phyloP scores from a whole-genome alignment of 2,797 vertebrate species.

The Halcyon chelicuti region DNA sequence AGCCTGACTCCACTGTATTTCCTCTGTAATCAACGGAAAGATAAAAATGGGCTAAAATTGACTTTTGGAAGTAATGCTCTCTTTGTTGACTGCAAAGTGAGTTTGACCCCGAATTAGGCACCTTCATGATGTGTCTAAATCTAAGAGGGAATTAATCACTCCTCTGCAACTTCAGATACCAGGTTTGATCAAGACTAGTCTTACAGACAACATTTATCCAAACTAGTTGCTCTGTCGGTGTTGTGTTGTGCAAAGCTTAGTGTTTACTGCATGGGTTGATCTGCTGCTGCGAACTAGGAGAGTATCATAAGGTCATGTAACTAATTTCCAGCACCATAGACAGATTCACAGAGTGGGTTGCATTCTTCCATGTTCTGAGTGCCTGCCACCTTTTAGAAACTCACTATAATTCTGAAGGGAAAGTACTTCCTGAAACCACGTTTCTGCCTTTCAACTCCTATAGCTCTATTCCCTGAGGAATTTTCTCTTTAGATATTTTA shows the following conservation, averaged over 20 bases:
- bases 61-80: constrained; percentile 4
- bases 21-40: background rate
- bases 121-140: background rate
- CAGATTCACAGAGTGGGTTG: background rate
- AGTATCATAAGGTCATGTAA: background rate
- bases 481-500: background rate
- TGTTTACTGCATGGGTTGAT: background rate
- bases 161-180: background rate
- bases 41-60: constrained; percentile 1
- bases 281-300: background rate
- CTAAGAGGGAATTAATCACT: background rate
- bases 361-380: background rate
- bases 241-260: background rate
- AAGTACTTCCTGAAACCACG: background rate
- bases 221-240: background rate
- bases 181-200: background rate
- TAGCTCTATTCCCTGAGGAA: background rate
- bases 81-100: constrained; percentile 1
- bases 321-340: background rate
- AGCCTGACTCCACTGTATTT: background rate
- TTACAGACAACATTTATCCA: background rate
- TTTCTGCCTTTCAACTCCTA: background rate
- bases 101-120: background rate
- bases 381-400: background rate
- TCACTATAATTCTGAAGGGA: background rate